Conservation (phyloP, 2,888 invertebrate genomes). For the Cerceris ruficornis region DNA sequence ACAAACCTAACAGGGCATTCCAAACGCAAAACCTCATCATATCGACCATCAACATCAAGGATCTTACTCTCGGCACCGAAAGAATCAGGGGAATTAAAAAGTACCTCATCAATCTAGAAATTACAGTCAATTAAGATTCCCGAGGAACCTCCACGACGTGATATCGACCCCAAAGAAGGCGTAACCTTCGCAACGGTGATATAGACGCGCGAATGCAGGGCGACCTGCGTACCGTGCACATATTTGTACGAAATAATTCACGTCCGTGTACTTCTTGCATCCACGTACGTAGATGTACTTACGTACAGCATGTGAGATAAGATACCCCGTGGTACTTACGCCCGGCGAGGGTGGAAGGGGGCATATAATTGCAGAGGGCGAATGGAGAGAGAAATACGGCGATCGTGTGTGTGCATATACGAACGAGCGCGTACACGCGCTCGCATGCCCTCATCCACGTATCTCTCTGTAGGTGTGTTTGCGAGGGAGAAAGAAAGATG, state of each 20-base stretch:
- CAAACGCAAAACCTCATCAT: not conserved
- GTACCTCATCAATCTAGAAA: slow-evolving; percentile 59
- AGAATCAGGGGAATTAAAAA: slow-evolving; percentile 29
- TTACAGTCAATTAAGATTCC: slow-evolving; percentile 72
- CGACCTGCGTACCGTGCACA: slow-evolving; percentile 33
- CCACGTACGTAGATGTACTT: slow-evolving; percentile 62
- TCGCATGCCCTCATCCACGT: not conserved
- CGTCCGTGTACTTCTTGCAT: slow-evolving; percentile 53
- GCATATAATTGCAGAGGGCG: slow-evolving; percentile 69
- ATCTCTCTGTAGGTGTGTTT: slow-evolving; percentile 35
- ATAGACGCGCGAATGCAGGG: slow-evolving; percentile 1
- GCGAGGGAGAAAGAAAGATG: slow-evolving; percentile 69
- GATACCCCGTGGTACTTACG: slow-evolving; percentile 56
- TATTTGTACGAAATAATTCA: slow-evolving; percentile 59
- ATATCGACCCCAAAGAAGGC: slow-evolving; percentile 62
- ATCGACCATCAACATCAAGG: not conserved
- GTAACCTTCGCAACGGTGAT: slow-evolving; percentile 20
- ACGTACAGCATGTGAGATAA: slow-evolving; percentile 64
- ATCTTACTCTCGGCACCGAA: not conserved
- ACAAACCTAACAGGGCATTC: too few species aligned
- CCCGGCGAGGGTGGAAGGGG: slow-evolving; percentile 47
- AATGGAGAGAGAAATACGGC: slow-evolving; percentile 51
- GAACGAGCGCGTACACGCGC: slow-evolving; percentile 17
- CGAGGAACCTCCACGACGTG: slow-evolving; percentile 60
- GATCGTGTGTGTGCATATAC: slow-evolving; percentile 28